Percentiles rank a stretch among this genome's conserved stretches.
These are phyloP conservation scores for Papilio polyxenes DNA, from an alignment of 1,140 invertebrate genomes.

Conservation along the genomic window DNA sequence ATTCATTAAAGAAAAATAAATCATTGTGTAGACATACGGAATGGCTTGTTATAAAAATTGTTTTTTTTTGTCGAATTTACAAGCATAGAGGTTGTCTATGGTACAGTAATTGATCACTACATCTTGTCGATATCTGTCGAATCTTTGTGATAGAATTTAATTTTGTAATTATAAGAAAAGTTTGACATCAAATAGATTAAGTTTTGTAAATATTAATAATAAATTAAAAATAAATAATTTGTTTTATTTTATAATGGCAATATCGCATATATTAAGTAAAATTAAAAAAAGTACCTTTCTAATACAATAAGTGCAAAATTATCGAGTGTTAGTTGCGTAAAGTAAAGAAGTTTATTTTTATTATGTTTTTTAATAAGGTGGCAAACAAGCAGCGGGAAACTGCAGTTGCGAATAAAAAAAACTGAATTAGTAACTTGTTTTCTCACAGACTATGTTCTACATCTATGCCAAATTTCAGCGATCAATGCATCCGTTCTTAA, in stretches of 20 bases:
- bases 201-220: constrained; percentile 6
- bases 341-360: too few species aligned
- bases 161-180: background rate
- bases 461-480: too few species aligned
- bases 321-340: too few species aligned
- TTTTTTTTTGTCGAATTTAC: background rate
- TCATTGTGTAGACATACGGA: background rate
- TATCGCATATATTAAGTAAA: too few species aligned
- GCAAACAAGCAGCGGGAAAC: too few species aligned
- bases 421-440: too few species aligned
- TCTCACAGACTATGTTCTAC: too few species aligned
- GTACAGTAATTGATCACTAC: background rate
- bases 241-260: background rate
- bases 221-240: background rate
- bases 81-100: background rate
- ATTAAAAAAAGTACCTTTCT: too few species aligned
- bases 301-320: too few species aligned
- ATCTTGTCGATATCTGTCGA: background rate
- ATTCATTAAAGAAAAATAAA: background rate
- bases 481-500: too few species aligned
- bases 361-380: too few species aligned
- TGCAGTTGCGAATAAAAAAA: too few species aligned
- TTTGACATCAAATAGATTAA: constrained; percentile 7
- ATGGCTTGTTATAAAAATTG: background rate
- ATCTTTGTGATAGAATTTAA: background rate